A percentile compares a stretch with the other conserved stretches of the same genome.
phyloP scores from a whole-genome alignment of 2,797 vertebrate genomes.

The Ciconia nigra region DNA sequence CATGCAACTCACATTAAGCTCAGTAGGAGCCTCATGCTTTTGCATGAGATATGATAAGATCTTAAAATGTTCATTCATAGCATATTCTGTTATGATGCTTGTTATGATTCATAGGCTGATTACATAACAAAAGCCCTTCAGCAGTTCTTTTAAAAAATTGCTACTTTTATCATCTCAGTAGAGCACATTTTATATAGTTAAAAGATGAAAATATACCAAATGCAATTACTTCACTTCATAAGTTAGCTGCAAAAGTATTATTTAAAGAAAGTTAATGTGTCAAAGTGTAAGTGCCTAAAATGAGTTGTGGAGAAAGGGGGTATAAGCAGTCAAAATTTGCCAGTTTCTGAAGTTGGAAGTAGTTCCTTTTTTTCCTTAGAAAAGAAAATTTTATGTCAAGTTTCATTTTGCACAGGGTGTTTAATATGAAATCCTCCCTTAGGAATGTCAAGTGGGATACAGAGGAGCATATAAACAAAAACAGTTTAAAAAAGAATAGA shows the following conservation, averaged over 20 bases:
- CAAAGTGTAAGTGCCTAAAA: neutral
- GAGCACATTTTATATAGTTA: neutral
- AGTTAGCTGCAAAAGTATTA: neutral
- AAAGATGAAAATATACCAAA: neutral
- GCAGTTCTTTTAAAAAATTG: neutral
- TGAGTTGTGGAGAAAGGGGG: neutral
- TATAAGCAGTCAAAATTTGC: neutral
- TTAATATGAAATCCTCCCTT: neutral
- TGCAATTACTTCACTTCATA: neutral
- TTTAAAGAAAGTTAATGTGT: neutral
- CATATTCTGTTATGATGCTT: neutral
- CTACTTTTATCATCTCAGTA: neutral
- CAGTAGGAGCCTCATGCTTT: neutral
- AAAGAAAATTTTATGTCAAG: neutral
- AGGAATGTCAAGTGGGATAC: neutral
- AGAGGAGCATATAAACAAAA: neutral
- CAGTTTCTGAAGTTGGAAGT: neutral
- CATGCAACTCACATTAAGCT: neutral
- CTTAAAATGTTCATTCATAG: neutral
- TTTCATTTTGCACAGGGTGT: neutral
- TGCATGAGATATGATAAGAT: neutral
- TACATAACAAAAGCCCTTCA: neutral
- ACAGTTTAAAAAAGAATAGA: neutral
- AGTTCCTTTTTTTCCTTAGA: neutral
- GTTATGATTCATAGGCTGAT: neutral